Conservation (phyloP, 1,140 invertebrate genomes). For the Drosophila nasuta region DNA sequence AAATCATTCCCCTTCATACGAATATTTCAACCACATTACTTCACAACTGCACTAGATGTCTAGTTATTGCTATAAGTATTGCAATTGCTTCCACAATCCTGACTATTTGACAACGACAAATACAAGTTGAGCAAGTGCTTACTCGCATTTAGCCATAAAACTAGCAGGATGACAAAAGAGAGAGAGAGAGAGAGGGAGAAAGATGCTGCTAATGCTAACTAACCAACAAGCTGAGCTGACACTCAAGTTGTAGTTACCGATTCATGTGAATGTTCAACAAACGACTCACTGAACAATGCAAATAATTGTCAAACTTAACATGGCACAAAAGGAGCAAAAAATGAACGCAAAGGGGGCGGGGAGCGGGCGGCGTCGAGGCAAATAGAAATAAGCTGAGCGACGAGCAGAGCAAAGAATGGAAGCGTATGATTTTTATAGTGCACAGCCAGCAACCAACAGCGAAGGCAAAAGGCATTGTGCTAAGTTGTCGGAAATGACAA, state of each 20-base stretch:
- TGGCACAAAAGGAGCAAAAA: constrained; percentile 51
- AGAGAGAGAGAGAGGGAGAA: not conserved
- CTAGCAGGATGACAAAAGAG: not conserved
- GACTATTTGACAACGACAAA: not conserved
- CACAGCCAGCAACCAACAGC: constrained; percentile 5
- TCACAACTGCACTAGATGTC: too few species aligned
- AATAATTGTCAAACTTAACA: constrained; percentile 81
- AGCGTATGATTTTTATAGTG: constrained; percentile 78
- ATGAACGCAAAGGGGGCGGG: not conserved
- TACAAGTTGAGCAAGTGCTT: not conserved
- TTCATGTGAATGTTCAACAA: constrained; percentile 79
- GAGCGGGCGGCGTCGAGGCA: not conserved
- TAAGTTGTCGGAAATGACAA: constrained; percentile 52
- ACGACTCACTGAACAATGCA: constrained; percentile 79
- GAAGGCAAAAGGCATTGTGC: constrained; percentile 63
- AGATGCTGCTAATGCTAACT: constrained; percentile 42
- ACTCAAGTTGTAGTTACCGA: constrained; percentile 79
- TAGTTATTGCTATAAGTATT: not conserved
- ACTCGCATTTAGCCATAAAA: not conserved
- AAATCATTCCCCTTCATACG: too few species aligned
- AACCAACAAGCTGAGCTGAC: constrained; percentile 39
- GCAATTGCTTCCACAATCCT: constrained; percentile 7
- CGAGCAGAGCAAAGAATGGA: constrained; percentile 60
- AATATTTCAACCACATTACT: too few species aligned
- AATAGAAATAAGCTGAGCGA: constrained; percentile 19